Base-by-base conservation (phyloP, 2,888 invertebrate species). In the Patella depressa region DNA sequence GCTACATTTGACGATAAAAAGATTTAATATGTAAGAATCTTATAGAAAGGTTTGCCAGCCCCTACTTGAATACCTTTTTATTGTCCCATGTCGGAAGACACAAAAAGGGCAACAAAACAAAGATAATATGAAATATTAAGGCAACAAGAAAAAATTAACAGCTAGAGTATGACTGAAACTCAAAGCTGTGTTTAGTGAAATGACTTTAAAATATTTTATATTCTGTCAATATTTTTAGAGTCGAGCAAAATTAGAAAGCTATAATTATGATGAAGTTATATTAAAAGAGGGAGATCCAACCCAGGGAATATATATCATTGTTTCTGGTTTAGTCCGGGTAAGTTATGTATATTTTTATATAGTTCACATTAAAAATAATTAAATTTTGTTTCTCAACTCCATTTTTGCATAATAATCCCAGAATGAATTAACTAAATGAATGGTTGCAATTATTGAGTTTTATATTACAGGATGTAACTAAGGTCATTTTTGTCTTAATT, bases 281-380 rank as follows among this genome's bases (percentile, higher is more conserved):
- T 87, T 89, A 77, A 80, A 84, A 3, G 88, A 89, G 54, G 91
- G 91, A 0, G 91, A 91, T 14, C 83, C 85, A 0, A 85, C 91
- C 3, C 88, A 90, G 72, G 93, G 93, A 9, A 90, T 93, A 45
- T 92, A 91, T 79, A 89, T 93, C 72, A 89, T 93, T 54, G 89
- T 92, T 11, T 92, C 91, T 53, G 93, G 93, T 54, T 86, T 92
- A 82, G 89, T 92, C 77, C 89, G 90, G 89, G 91, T 92, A 80
- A 82, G 81, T 90, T 24, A 45, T 45, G 45, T 7, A 45, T 45
- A 45, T 45, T 45, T 45, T 45, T 45, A 45, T 45, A 45, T 45
- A 34, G 45, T 45, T 45, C 9, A 9, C 9, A 45, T 45, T 45
- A 45, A 45, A 45, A 9, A 45, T 9, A 45, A 45, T 45, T 45